A percentile compares a stretch with the other conserved stretches of the same genome.
Conservation (phyloP, 1,140 invertebrate species). For the Lepidostoma basale region DNA sequence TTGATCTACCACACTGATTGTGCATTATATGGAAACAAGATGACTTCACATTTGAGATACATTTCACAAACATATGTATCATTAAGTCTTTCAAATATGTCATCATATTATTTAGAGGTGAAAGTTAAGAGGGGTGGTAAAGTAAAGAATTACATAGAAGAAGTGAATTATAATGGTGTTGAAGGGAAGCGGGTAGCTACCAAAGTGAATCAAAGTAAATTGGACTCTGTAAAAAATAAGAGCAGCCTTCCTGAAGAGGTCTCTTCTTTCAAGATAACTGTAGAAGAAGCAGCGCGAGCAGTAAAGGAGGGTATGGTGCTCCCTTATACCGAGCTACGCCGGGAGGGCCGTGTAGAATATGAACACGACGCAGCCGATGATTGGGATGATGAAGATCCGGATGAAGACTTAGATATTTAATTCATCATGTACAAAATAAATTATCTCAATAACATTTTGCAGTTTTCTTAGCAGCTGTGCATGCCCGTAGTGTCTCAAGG, state of each 20-base stretch:
- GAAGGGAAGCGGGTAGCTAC: conserved; percentile 53
- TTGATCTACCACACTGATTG: conserved; percentile 61
- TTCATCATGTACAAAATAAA: too few relatives aligned
- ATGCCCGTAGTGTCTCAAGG: too few relatives aligned
- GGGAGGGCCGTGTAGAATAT: conserved; percentile 61
- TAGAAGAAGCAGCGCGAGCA: conserved; percentile 61
- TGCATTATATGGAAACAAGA: conserved; percentile 51
- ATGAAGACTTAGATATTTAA: conserved; percentile 68
- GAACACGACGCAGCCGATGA: conserved; percentile 65
- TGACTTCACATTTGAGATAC: conserved; percentile 56
- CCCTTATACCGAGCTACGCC: conserved; percentile 62
- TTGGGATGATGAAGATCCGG: conserved; percentile 69
- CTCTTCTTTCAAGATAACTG: conserved; percentile 65
- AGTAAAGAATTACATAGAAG: conserved; percentile 57
- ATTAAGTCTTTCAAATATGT: conserved; percentile 49
- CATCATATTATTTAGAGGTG: conserved; percentile 52
- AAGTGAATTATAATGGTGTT: conserved; percentile 52
- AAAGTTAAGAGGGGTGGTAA: conserved; percentile 58
- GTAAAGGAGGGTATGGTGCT: conserved; percentile 62
- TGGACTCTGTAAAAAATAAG: conserved; percentile 51
- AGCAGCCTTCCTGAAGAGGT: conserved; percentile 54
- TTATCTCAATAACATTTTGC: too few relatives aligned
- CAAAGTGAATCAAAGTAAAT: conserved; percentile 50
- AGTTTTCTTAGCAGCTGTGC: too few relatives aligned
- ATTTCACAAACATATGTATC: conserved; percentile 56